phyloP scores from a whole-genome alignment of 2,797 vertebrate genomes.

The Rhabdophis nuchalis region DNA sequence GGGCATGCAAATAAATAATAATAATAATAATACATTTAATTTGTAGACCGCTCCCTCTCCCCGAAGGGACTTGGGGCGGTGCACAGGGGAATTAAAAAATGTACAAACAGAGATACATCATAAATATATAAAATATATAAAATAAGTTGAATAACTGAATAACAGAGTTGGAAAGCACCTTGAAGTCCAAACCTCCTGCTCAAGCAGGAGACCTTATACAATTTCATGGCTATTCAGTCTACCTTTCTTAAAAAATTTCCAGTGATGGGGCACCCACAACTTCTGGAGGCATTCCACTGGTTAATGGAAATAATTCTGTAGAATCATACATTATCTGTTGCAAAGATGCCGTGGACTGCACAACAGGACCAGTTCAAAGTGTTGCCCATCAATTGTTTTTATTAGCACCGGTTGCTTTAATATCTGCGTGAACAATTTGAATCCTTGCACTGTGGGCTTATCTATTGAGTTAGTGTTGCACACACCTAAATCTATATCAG shows the following conservation, averaged over 20 bases:
- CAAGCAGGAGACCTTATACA: too few species aligned
- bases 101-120: too few species aligned
- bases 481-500: neutral
- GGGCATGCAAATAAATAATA: neutral
- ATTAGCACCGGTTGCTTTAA: neutral
- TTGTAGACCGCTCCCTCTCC: too few species aligned
- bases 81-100: too few species aligned
- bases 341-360: neutral
- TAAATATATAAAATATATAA: too few species aligned
- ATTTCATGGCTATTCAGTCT: too few species aligned
- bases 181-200: neutral
- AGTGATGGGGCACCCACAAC: too few species aligned
- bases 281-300: too few species aligned
- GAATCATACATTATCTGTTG: neutral
- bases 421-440: neutral
- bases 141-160: too few species aligned
- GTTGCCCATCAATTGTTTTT: neutral
- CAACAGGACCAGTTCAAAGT: neutral
- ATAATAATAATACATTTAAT: too few species aligned
- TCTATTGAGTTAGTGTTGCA: neutral
- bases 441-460: neutral
- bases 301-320: neutral
- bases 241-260: too few species aligned
- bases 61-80: too few species aligned
- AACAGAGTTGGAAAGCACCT: neutral